phyloP scores from a whole-genome alignment of 2,888 invertebrate genomes.

The Cryptosula pallasiana region DNA sequence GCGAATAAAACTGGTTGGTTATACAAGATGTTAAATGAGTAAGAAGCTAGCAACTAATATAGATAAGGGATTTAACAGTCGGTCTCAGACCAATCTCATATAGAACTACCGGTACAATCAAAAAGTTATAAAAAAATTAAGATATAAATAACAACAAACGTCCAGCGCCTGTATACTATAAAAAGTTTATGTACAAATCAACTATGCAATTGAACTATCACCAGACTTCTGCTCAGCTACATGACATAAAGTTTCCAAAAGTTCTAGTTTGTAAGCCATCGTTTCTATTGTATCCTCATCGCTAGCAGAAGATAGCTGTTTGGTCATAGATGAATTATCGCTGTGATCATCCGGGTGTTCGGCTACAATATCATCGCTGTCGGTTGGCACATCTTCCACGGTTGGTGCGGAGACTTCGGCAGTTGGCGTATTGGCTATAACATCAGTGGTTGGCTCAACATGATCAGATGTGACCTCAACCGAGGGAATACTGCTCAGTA shows the following conservation, averaged over 20 bases:
- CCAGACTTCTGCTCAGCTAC: background rate
- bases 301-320: slow-evolving; percentile 1
- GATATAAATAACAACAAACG: too few species aligned
- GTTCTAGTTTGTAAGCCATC: background rate
- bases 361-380: background rate
- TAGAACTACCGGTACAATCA: too few species aligned
- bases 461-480: background rate
- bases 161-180: too few species aligned
- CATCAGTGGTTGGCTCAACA: background rate
- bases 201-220: slow-evolving; percentile 7
- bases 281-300: slow-evolving; percentile 1
- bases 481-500: background rate
- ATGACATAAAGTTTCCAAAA: background rate
- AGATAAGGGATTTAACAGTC: too few species aligned
- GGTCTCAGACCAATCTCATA: too few species aligned
- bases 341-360: slow-evolving; percentile 21
- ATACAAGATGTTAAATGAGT: too few species aligned
- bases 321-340: background rate
- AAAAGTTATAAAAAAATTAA: too few species aligned
- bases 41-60: too few species aligned
- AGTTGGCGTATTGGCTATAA: background rate
- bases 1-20: too few species aligned
- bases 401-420: too few species aligned
- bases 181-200: background rate
- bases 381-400: too few species aligned